Evolutionary conservation across 1,140 invertebrate species (phyloP), one percentile per base, ranked within the genome.

Genomic region (Hydropsyche tenuis): DNA sequence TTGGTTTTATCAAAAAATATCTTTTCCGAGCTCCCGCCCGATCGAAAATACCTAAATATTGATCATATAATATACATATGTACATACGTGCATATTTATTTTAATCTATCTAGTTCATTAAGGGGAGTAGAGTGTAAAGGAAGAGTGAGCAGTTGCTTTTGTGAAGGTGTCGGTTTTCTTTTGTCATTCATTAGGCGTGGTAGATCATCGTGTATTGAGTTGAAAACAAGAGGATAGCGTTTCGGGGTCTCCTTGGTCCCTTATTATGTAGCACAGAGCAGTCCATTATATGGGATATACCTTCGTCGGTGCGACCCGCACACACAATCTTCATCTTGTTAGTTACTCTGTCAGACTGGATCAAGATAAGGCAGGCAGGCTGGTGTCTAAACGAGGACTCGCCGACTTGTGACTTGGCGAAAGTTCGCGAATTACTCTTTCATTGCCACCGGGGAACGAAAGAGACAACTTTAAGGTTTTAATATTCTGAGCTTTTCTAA

Each of bases 321-420:
- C 43, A 45, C 42, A 37, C 51, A 65, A 73, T 73, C 72, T 73
- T 65, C 72, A 53, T 74, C 73, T 70, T 74, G 53, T 74, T 70
- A 74, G 73, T 74, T 70, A 74, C 66, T 65, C 56, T 25, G 73
- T 70, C 73, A 51, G 43, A 37, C 12, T 51, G 56, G 73, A 74
- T 74, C 73, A 53, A 74, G 73, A 74, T 74, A 70, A 70, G 73
- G 48, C 66, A 69, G 73, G 48, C 45, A 27, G 11, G 9, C 30
- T 37, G 30, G 30, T 37, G 30, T 37, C 3, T 37, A 37, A 4
- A 9, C 9, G 30, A 4, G 30, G n/a, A n/a, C 23, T 12, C 2
- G 53, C 53, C 2, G 62, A 64, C 14, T 45, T 68, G 65, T 56
- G 48, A 56, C 64, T 69, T 69, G n/a, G n/a, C 72, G 42, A 42